phyloP scores from a whole-genome alignment of 2,888 invertebrate genomes.

The Tethea ocularis region DNA sequence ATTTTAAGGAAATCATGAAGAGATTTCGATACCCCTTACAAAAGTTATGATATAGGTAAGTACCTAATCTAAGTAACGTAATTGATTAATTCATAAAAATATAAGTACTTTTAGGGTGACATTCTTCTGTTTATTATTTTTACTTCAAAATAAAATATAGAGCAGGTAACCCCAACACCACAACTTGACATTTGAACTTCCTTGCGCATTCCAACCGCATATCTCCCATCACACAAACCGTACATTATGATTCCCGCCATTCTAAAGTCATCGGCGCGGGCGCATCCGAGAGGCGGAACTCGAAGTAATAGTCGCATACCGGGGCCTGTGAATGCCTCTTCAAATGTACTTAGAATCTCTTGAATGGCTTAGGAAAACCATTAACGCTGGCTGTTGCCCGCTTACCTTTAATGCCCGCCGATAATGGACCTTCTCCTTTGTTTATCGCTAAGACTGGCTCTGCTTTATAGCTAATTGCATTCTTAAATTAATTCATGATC shows the following conservation, averaged over 20 bases:
- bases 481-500: conserved; percentile 18
- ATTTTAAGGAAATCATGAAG: too few species aligned
- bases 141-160: too few species aligned
- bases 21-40: too few species aligned
- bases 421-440: conserved; percentile 38
- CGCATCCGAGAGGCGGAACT: conserved; percentile 73
- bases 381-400: conserved; percentile 39
- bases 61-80: too few species aligned
- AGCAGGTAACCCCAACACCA: too few species aligned
- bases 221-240: conserved; percentile 39
- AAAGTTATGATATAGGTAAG: too few species aligned
- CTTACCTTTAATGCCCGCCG: conserved; percentile 41
- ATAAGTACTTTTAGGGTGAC: too few species aligned
- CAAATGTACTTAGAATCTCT: conserved; percentile 52
- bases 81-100: too few species aligned
- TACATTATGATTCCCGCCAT: conserved; percentile 56
- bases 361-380: conserved; percentile 62
- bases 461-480: conserved; percentile 21
- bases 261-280: conserved; percentile 49
- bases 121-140: too few species aligned
- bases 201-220: conserved; percentile 19
- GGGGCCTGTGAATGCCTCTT: conserved; percentile 62
- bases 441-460: conserved; percentile 33
- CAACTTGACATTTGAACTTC: neutral
- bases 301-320: conserved; percentile 71